phyloP scores from a whole-genome alignment of 2,888 invertebrate genomes.

The Amphimallon solstitiale region DNA sequence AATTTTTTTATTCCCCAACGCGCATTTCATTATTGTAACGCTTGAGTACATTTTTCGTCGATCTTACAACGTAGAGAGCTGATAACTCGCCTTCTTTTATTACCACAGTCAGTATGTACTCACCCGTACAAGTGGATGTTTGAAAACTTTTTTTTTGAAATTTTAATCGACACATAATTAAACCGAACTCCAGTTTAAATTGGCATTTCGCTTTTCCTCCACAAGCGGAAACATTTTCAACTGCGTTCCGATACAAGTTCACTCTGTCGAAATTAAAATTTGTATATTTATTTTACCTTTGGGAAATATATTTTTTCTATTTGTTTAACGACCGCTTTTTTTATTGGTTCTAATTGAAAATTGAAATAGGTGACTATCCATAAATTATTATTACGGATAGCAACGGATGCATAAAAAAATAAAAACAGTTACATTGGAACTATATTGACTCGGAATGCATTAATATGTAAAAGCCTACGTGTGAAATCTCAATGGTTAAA shows the following conservation, averaged over 20 bases:
- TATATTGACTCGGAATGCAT: too few species aligned
- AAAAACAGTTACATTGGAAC: too few species aligned
- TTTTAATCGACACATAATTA: constrained; percentile 29
- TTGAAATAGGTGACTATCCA: neutral
- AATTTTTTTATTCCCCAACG: constrained; percentile 10
- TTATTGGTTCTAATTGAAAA: constrained; percentile 27
- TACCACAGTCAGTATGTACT: too few species aligned
- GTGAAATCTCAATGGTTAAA: too few species aligned
- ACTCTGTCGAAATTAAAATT: constrained; percentile 21
- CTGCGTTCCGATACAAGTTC: neutral
- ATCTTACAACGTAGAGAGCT: neutral
- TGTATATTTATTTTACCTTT: constrained; percentile 30
- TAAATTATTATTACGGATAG: too few species aligned
- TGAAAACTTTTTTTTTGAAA: constrained; percentile 16
- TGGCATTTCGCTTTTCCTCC: neutral
- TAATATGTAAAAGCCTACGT: too few species aligned
- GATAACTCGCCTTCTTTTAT: neutral
- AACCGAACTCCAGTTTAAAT: neutral
- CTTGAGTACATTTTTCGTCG: neutral
- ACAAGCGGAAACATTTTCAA: neutral
- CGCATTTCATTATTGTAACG: constrained; percentile 3
- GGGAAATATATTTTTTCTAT: constrained; percentile 30
- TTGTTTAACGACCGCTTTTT: constrained; percentile 21
- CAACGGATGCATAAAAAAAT: too few species aligned
- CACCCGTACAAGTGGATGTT: neutral